phyloP scores from a whole-genome alignment of 2,888 invertebrate genomes.

The Cataglyphis altisquamis region DNA sequence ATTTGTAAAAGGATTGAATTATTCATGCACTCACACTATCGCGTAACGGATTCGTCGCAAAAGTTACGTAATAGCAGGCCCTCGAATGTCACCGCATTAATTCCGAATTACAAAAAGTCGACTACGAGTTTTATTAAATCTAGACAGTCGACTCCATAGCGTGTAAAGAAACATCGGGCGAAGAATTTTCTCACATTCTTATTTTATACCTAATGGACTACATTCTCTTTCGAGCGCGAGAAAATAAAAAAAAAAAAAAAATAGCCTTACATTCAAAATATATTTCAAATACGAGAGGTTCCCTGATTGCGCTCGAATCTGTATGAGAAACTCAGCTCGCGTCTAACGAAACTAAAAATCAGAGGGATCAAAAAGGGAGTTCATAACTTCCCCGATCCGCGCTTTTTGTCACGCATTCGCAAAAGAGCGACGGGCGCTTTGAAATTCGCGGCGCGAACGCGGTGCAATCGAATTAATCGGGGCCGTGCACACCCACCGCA shows the following conservation, averaged over 20 bases:
- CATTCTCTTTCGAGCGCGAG: not conserved
- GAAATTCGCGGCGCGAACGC: conserved; percentile 54
- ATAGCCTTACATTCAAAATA: not conserved
- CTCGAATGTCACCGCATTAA: conserved; percentile 50
- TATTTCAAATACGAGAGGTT: not conserved
- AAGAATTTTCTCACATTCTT: not conserved
- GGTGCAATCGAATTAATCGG: conserved; percentile 53
- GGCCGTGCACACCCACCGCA: conserved; percentile 37
- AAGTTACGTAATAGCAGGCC: conserved; percentile 29
- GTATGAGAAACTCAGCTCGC: not conserved
- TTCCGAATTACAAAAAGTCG: conserved; percentile 43
- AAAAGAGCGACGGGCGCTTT: conserved; percentile 43
- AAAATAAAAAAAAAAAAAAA: not conserved
- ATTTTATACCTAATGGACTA: not conserved
- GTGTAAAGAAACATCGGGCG: not conserved
- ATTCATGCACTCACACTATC: conserved; percentile 34
- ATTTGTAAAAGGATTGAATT: conserved; percentile 46
- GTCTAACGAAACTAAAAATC: conserved; percentile 49
- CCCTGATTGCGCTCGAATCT: not conserved
- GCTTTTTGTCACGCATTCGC: conserved; percentile 43
- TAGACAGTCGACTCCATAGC: conserved; percentile 19
- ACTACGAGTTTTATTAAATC: conserved; percentile 41
- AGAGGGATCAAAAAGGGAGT: conserved; percentile 17
- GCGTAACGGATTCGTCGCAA: conserved; percentile 18
- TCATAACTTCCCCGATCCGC: conserved; percentile 34